A percentile compares a stretch with the other conserved stretches of the same genome.
These are phyloP conservation scores for Jordanella pulchra DNA, from an alignment of 2,797 vertebrate species.

Conservation along the genomic window DNA sequence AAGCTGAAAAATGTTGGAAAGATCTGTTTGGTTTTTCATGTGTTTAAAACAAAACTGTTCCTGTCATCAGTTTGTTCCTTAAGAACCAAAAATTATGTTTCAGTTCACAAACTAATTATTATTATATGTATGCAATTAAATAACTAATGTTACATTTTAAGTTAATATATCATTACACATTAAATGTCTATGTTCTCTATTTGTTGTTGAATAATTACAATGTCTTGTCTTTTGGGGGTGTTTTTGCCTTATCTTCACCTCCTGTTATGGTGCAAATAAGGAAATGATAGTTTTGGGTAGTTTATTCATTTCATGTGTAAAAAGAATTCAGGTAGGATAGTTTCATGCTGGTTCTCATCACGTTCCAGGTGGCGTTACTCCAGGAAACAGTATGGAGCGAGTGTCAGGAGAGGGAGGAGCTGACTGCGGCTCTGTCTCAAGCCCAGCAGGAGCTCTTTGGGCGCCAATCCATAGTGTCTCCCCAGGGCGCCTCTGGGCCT, in stretches of 20 bases:
- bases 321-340: not conserved
- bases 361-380: slow-evolving; percentile 81
- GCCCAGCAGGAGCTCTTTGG: slow-evolving; percentile 83
- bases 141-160: not conserved
- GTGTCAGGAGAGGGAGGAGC: slow-evolving; percentile 89
- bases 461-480: slow-evolving; percentile 47
- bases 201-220: not conserved
- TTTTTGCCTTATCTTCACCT: not conserved
- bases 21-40: not conserved
- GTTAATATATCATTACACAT: not conserved
- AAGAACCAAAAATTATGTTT: not conserved
- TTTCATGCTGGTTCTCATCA: slow-evolving; percentile 6
- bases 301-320: not conserved
- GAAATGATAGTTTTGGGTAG: not conserved
- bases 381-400: slow-evolving; percentile 89
- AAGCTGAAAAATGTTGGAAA: not conserved
- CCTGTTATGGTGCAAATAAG: not conserved
- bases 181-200: not conserved
- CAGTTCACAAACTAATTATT: not conserved
- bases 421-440: slow-evolving; percentile 84
- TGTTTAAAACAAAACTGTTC: not conserved
- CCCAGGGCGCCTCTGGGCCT: slow-evolving; percentile 41
- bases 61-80: not conserved
- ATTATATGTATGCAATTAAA: not conserved
- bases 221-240: not conserved